These are phyloP conservation scores for Acanthosepion esculentum DNA, from an alignment of 2,888 invertebrate genomes.

Conservation along the genomic window DNA sequence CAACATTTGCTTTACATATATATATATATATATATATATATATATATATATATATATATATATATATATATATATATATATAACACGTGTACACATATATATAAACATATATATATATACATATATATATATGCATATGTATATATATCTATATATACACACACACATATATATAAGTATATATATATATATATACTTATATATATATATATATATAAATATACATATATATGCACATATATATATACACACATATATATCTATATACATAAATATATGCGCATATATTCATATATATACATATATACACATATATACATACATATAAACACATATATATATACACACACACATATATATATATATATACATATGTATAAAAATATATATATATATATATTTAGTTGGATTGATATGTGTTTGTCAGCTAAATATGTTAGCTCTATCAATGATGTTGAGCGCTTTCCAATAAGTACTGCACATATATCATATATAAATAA, in stretches of 20 bases:
- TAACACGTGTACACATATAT: not conserved
- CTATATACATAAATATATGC: not conserved
- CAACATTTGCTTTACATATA: not conserved
- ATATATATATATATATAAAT: no score
- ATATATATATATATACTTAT: no score
- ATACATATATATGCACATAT: slow-evolving; percentile 34
- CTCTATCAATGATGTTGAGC: no score
- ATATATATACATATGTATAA: not conserved
- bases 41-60: slow-evolving; percentile 37
- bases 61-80: not conserved
- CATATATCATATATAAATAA: no score
- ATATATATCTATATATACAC: not conserved
- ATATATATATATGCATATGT: slow-evolving; percentile 24
- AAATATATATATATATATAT: not conserved
- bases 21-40: slow-evolving; percentile 40
- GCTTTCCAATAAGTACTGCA: no score
- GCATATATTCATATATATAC: slow-evolving; percentile 1
- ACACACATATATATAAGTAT: not conserved
- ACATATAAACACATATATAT: not conserved
- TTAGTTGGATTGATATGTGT: no score
- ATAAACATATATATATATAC: not conserved
- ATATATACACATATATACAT: not conserved
- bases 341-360: not conserved
- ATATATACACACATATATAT: not conserved
- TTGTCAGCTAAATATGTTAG: no score